phyloP scores from a whole-genome alignment of 2,797 vertebrate species.

The Manis javanica region DNA sequence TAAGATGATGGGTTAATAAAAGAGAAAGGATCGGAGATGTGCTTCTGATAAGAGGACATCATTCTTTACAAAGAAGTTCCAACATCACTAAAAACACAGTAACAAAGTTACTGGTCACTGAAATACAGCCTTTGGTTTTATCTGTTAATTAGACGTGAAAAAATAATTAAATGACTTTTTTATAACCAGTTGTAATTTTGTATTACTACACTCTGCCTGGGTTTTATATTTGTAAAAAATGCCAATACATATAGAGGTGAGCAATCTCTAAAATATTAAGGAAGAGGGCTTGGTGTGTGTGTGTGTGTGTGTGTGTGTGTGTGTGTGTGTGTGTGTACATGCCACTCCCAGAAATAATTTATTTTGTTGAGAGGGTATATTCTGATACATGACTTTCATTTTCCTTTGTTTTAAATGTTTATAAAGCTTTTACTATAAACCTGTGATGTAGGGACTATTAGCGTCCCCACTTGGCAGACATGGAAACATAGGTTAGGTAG shows the following conservation, averaged over 20 bases:
- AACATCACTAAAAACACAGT: background rate
- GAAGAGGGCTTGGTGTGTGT: background rate
- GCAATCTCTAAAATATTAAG: background rate
- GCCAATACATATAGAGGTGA: background rate
- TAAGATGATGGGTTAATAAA: constrained; percentile 74
- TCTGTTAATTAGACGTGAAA: background rate
- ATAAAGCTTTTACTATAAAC: background rate
- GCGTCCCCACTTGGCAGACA: background rate
- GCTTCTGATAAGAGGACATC: too few relatives aligned
- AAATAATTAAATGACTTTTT: background rate
- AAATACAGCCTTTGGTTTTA: background rate
- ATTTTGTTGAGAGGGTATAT: background rate
- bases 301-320: background rate
- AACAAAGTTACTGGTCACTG: background rate
- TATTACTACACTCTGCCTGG: background rate
- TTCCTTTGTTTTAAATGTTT: background rate
- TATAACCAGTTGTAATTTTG: background rate
- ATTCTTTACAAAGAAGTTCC: background rate
- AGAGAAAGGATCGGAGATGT: background rate
- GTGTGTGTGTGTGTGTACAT: accelerated
- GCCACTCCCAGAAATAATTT: background rate
- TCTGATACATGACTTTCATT: background rate
- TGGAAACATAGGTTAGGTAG: background rate
- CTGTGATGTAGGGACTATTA: background rate
- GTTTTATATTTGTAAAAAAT: background rate